Evolutionary conservation across 2,888 invertebrate species (phyloP), one percentile per base, ranked within the genome.

Genomic region (Agonum fuliginosum): DNA sequence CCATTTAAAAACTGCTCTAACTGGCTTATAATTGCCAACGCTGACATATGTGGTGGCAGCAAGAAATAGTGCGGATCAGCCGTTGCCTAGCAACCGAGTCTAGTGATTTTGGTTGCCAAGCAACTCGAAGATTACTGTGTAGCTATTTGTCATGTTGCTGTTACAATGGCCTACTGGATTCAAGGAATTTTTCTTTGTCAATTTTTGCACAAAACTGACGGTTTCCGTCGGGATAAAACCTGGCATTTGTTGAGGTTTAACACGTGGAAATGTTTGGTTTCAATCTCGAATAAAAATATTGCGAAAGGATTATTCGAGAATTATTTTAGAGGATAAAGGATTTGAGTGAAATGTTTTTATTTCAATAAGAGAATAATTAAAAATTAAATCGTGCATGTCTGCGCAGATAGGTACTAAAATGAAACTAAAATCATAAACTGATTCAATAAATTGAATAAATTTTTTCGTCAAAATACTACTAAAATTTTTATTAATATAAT

Each of bases 41-140:
- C 10, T 12, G 22, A 22, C 54, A 54, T 20, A 54, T 54, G 27
- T 24, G 54, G 54, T 22, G 54, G 22, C 3, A 12, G 54, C 54
- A 22, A 54, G 54, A 54, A 54, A 54, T 54, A 54, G 54, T 54
- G 54, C 24, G 22, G 37, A 37, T 54, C 54, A 54, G 8, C 54
- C 54, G 65, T 65, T 27, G 27, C 65, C 37, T 34, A 65, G 65
- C 65, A 19, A 65, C 65, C 5, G 1, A 48, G 8, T 34, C 54
- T 72, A 72, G 54, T 72, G 72, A 54, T 54, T 72, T 72, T 54
- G 19, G 72, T 54, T 72, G 72, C 54, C 51, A 72, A 72, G 72
- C 72, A 37, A 72, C 72, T 14, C n/a, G 72, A 72, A 72, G 72
- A 72, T 72, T 72, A 72, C 54, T 72, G 30, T 24, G 43, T 34